Conservation (phyloP, 1,140 invertebrate species). For the Lepidurus apus region DNA sequence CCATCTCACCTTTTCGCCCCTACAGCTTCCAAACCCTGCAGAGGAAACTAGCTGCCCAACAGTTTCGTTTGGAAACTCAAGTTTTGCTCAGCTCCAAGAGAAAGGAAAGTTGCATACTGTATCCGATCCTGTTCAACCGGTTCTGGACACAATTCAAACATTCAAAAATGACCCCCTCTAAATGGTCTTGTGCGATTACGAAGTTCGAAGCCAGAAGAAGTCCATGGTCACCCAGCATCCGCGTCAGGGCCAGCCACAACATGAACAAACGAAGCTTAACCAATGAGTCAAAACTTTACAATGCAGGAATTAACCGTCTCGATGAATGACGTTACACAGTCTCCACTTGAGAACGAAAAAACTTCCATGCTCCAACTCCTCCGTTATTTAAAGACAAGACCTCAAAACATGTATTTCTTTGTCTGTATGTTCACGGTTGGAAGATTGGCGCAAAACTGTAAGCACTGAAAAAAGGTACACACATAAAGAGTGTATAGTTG, state of each 20-base stretch:
- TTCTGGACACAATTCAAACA: not conserved
- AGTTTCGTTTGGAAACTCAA: not conserved
- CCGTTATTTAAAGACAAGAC: not conserved
- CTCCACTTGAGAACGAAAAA: no score
- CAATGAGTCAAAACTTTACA: no score
- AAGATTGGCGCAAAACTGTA: not conserved
- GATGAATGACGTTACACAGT: no score
- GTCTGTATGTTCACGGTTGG: not conserved
- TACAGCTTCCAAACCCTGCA: not conserved
- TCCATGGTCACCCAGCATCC: not conserved
- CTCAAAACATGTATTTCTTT: not conserved
- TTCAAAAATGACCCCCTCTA: not conserved
- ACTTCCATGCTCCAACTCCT: no score
- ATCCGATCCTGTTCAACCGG: not conserved
- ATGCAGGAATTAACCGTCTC: no score
- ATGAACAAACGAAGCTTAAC: not conserved
- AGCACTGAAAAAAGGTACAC: not conserved
- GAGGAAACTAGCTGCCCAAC: not conserved
- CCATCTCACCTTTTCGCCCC: not conserved
- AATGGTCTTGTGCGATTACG: slow-evolving; percentile 9
- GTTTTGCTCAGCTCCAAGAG: not conserved
- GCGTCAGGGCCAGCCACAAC: not conserved
- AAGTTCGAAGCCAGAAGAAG: not conserved
- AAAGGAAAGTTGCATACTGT: not conserved
- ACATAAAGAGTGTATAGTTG: not conserved